Percentiles rank a stretch among this genome's conserved stretches.
Evolutionary conservation across 2,797 vertebrate species (phyloP).

Genomic region (Pipistrellus pygmaeus): DNA sequence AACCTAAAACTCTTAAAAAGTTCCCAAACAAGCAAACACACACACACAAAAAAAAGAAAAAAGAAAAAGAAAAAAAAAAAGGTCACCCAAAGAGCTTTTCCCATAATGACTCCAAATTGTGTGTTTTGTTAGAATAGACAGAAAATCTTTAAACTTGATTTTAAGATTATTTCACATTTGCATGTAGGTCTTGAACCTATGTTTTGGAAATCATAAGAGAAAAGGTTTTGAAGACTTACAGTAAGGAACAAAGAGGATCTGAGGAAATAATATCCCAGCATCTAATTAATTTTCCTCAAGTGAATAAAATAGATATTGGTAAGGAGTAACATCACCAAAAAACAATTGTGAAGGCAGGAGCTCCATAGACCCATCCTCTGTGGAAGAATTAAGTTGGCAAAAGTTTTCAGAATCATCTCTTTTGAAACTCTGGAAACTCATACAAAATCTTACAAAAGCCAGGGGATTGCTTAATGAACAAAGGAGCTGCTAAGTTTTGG

Average conservation of each 20-base stretch:
- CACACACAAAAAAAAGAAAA: background rate
- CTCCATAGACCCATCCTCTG: background rate
- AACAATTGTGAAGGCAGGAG: background rate
- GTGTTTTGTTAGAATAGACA: background rate
- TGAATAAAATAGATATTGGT: background rate
- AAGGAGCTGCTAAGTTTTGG: background rate
- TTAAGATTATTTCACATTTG: conserved; percentile 28
- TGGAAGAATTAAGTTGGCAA: background rate
- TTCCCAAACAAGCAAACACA: conserved; percentile 2
- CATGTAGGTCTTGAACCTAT: background rate
- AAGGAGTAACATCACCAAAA: background rate
- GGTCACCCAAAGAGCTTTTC: background rate
- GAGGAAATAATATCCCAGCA: background rate
- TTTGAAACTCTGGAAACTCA: conserved; percentile 15
- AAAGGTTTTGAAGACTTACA: background rate
- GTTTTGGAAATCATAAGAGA: background rate
- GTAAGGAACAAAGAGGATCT: background rate
- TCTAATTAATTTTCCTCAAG: background rate
- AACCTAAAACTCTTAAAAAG: background rate
- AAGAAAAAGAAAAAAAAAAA: no score
- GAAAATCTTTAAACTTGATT: background rate
- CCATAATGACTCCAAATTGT: background rate
- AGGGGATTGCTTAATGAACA: background rate
- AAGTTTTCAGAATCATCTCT: background rate
- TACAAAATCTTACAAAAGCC: background rate